Evolutionary conservation across 2,797 vertebrate species (phyloP).

Genomic region (Chelidonichthys spinosus): DNA sequence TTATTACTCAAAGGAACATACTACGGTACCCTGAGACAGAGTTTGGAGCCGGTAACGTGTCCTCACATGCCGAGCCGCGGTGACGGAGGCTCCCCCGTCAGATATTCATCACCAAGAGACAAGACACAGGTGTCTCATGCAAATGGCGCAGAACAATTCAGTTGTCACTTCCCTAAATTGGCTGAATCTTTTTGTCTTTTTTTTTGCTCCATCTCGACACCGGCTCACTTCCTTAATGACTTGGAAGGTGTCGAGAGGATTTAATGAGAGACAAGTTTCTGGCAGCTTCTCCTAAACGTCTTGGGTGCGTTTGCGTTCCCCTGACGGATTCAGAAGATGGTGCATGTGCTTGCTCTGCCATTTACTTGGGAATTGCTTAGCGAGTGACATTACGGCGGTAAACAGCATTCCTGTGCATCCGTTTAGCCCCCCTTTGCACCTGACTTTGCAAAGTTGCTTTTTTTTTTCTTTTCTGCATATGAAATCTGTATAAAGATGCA

Average conservation of each 20-base stretch:
- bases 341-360: conserved; percentile 13
- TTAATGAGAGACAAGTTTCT: conserved; percentile 65
- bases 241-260: conserved; percentile 50
- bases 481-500: conserved; percentile 59
- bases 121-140: conserved; percentile 65
- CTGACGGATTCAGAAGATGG: conserved; percentile 34
- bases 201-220: conserved; percentile 35
- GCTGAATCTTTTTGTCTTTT: conserved; percentile 21
- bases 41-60: neutral
- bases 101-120: conserved; percentile 52
- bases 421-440: conserved; percentile 45
- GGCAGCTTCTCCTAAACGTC: conserved; percentile 48
- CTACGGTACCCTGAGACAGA: neutral
- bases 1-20: neutral
- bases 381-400: conserved; percentile 55
- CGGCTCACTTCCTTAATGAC: conserved; percentile 56
- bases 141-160: conserved; percentile 56
- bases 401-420: conserved; percentile 49
- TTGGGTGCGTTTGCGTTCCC: conserved; percentile 31
- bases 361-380: conserved; percentile 54
- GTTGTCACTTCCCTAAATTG: conserved; percentile 50
- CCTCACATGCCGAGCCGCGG: neutral
- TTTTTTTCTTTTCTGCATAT: conserved; percentile 31
- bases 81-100: conserved; percentile 36
- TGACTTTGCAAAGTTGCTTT: conserved; percentile 48